Conservation (phyloP, 2,797 vertebrate genomes). For the Bradypodion ventrale region DNA sequence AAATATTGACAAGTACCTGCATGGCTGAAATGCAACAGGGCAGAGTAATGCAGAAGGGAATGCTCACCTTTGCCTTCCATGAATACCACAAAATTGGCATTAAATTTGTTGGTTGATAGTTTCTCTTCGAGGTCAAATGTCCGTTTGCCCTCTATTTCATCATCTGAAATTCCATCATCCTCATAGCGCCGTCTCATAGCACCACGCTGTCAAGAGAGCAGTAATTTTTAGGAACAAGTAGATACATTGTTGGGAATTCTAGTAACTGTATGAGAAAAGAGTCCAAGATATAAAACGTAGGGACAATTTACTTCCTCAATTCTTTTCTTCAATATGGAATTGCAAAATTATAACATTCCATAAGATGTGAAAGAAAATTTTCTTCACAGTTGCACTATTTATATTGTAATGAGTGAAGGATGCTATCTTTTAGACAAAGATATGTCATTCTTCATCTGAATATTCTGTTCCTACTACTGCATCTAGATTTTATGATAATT, state of each 20-base stretch:
- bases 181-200: slow-evolving; percentile 93
- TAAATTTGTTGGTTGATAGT: slow-evolving; percentile 85
- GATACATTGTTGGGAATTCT: fast-evolving
- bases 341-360: not conserved
- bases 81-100: slow-evolving; percentile 87
- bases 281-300: not conserved
- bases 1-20: not conserved
- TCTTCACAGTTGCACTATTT: not conserved
- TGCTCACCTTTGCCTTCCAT: slow-evolving; percentile 95
- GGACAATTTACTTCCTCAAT: not conserved
- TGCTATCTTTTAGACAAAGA: not conserved
- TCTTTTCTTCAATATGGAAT: not conserved
- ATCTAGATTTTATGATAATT: not conserved
- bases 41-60: slow-evolving; percentile 5
- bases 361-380: not conserved
- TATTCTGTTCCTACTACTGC: not conserved
- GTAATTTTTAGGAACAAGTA: not conserved
- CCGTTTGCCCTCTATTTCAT: slow-evolving; percentile 97
- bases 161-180: slow-evolving; percentile 96
- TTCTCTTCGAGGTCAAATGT: slow-evolving; percentile 96
- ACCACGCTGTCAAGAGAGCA: slow-evolving; percentile 79
- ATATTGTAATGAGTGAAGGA: not conserved
- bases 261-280: not conserved
- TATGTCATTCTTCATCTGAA: not conserved
- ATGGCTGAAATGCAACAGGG: not conserved